These are phyloP conservation scores for Lagopus muta DNA, from an alignment of 2,113 vertebrate genomes.

Conservation along the genomic window DNA sequence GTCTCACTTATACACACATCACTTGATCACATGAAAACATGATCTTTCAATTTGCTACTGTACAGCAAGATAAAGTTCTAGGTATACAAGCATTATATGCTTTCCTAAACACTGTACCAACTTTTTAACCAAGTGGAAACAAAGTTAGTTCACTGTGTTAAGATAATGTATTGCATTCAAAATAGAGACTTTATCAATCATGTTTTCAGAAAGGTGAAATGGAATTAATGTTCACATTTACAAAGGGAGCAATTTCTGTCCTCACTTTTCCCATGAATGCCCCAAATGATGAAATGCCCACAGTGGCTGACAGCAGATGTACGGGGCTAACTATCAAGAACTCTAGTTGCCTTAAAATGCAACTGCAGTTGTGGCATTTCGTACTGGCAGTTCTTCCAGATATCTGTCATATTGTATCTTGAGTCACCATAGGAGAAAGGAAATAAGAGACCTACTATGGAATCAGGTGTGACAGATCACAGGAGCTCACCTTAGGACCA, in stretches of 20 bases:
- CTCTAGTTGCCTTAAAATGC: constrained; percentile 1
- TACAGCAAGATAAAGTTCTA: not conserved
- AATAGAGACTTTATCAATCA: not conserved
- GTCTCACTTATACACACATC: not conserved
- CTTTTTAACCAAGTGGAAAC: not conserved
- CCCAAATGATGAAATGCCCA: not conserved
- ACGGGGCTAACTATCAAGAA: not conserved
- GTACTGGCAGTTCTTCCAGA: not conserved
- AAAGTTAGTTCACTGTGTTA: not conserved
- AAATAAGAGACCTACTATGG: not conserved
- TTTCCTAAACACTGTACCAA: not conserved
- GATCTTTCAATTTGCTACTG: not conserved
- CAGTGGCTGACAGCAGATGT: not conserved
- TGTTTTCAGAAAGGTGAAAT: not conserved
- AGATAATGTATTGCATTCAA: constrained; percentile 1
- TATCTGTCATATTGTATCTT: not conserved
- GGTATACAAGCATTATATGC: not conserved
- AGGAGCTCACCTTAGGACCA: not conserved
- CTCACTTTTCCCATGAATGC: not conserved
- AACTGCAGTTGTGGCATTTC: not conserved
- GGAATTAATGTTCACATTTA: not conserved
- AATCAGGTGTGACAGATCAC: not conserved
- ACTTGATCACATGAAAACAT: not conserved
- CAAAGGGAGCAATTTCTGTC: not conserved
- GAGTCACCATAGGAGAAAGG: not conserved